phyloP scores from a whole-genome alignment of 2,113 vertebrate genomes.

The Platycercus adscitus region DNA sequence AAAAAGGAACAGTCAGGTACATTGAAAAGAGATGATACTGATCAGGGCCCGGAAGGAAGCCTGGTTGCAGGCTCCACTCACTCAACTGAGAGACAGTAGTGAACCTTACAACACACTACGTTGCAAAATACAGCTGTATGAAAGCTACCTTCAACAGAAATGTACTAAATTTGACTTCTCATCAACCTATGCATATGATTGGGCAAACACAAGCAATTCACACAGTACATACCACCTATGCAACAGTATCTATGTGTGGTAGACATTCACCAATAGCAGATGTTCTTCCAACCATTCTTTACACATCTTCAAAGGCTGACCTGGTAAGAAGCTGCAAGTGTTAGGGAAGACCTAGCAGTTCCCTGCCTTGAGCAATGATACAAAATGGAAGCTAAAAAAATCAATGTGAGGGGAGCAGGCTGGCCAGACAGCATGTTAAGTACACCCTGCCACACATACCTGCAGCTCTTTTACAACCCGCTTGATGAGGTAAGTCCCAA shows the following conservation, averaged over 20 bases:
- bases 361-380: neutral
- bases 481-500: slow-evolving; percentile 94
- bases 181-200: neutral
- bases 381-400: neutral
- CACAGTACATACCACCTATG: neutral
- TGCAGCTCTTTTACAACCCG: slow-evolving; percentile 91
- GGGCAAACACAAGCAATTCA: neutral
- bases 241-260: neutral
- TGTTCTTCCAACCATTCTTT: neutral
- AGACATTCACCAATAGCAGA: neutral
- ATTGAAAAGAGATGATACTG: neutral
- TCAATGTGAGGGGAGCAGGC: accelerated
- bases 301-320: neutral
- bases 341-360: neutral
- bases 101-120: neutral
- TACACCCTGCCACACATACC: slow-evolving; percentile 70
- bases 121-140: neutral
- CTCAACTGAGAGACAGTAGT: neutral
- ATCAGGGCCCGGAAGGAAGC: neutral
- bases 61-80: neutral
- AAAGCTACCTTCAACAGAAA: neutral
- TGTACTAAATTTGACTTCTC: neutral
- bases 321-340: neutral
- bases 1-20: neutral
- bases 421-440: neutral